Evolutionary conservation across 2,888 invertebrate genomes (phyloP).

Genomic region (Aquatica leii): DNA sequence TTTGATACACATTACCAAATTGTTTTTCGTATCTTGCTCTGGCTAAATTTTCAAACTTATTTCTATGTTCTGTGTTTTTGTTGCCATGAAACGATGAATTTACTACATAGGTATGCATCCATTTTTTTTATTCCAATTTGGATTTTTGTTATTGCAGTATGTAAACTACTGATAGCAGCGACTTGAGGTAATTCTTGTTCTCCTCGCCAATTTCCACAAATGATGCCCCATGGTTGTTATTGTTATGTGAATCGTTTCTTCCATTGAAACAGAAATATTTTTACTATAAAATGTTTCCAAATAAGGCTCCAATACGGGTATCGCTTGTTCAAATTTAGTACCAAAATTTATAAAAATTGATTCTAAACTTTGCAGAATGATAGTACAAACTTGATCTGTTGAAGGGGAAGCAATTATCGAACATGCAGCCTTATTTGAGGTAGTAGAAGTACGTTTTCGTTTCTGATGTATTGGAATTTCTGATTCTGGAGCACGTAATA

Average conservation of each 20-base stretch:
- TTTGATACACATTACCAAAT: conserved; percentile 3
- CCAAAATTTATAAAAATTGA: conserved; percentile 3
- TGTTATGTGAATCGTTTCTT: background rate
- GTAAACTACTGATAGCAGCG: background rate
- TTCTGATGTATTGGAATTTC: background rate
- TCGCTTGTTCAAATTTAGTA: background rate
- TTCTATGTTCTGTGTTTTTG: background rate
- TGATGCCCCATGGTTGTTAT: conserved; percentile 4
- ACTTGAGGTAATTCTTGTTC: conserved; percentile 3
- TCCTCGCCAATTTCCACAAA: background rate
- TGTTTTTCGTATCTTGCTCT: background rate
- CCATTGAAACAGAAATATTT: conserved; percentile 4
- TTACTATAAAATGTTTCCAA: background rate
- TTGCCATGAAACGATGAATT: background rate
- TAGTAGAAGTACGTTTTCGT: background rate
- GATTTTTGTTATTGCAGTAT: conserved; percentile 10
- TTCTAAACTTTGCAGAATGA: background rate
- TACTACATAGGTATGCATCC: background rate
- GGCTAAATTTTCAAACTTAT: conserved; percentile 1
- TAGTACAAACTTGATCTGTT: background rate
- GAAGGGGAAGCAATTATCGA: background rate
- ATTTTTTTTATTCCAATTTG: conserved; percentile 6
- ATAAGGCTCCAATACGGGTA: background rate
- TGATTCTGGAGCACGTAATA: conserved; percentile 5
- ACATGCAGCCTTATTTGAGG: conserved; percentile 3